These are phyloP conservation scores for Melanaphis sacchari DNA, from an alignment of 1,140 invertebrate genomes.

Conservation along the genomic window DNA sequence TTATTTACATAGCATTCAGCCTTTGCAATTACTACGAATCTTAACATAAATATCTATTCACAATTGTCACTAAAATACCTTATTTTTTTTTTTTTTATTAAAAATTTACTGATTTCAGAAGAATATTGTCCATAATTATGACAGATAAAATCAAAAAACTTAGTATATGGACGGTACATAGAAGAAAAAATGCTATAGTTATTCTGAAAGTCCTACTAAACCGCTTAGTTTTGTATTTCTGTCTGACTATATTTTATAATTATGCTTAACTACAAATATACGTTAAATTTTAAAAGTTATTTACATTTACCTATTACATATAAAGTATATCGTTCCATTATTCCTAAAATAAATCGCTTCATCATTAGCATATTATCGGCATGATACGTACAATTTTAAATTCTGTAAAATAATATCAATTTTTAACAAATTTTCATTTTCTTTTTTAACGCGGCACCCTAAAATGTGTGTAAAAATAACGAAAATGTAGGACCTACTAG, in stretches of 20 bases:
- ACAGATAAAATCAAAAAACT: background rate
- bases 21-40: background rate
- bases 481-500: too few species aligned
- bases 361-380: too few species aligned
- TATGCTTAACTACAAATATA: background rate
- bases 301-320: background rate
- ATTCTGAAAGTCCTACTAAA: background rate
- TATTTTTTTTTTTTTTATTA: background rate
- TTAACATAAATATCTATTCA: background rate
- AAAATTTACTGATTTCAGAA: background rate
- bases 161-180: background rate
- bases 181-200: background rate
- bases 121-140: background rate
- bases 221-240: background rate
- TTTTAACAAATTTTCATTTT: background rate
- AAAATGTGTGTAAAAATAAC: too few species aligned
- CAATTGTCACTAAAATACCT: background rate
- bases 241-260: background rate
- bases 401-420: background rate
- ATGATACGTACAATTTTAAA: too few species aligned
- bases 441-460: background rate
- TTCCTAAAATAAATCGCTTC: too few species aligned
- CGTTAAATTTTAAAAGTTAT: too few species aligned
- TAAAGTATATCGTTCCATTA: too few species aligned
- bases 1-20: too few species aligned